These are phyloP conservation scores for Meloe dianella DNA, from an alignment of 2,888 invertebrate genomes.

Conservation along the genomic window DNA sequence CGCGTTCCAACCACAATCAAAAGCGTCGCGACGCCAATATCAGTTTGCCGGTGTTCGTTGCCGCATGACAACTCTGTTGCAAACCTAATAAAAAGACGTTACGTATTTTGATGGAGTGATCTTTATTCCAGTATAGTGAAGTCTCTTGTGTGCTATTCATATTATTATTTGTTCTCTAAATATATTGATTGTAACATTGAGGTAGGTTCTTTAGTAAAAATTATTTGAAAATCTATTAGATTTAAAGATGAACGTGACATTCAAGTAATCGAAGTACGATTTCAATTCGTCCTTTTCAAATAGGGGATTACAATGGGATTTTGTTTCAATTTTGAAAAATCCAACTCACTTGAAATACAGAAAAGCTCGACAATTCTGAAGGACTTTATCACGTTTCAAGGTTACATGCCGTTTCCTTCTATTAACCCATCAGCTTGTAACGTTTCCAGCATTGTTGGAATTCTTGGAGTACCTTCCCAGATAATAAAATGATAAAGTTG, in stretches of 20 bases:
- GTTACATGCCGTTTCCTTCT: neutral
- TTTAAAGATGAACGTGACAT: neutral
- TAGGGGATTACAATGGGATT: too few relatives aligned
- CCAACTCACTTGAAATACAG: neutral
- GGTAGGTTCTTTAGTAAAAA: neutral
- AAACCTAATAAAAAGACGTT: neutral
- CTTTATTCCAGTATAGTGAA: neutral
- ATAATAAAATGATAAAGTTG: slow-evolving; percentile 18
- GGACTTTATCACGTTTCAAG: neutral
- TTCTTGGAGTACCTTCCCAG: slow-evolving; percentile 10
- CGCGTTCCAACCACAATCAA: slow-evolving; percentile 35
- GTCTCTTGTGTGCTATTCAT: neutral
- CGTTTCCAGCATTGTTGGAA: slow-evolving; percentile 12
- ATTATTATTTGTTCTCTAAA: neutral
- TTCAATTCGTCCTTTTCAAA: too few relatives aligned
- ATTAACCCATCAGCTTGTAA: neutral
- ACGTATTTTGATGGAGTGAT: slow-evolving; percentile 7
- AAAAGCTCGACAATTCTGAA: neutral
- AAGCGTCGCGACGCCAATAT: slow-evolving; percentile 39
- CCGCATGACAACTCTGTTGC: slow-evolving; percentile 31
- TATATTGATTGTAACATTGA: neutral
- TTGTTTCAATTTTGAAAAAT: neutral
- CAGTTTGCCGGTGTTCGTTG: slow-evolving; percentile 40
- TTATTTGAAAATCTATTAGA: neutral
- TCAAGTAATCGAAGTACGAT: too few relatives aligned